phyloP scores from a whole-genome alignment of 2,888 invertebrate species.

The Sthenelais limicola region DNA sequence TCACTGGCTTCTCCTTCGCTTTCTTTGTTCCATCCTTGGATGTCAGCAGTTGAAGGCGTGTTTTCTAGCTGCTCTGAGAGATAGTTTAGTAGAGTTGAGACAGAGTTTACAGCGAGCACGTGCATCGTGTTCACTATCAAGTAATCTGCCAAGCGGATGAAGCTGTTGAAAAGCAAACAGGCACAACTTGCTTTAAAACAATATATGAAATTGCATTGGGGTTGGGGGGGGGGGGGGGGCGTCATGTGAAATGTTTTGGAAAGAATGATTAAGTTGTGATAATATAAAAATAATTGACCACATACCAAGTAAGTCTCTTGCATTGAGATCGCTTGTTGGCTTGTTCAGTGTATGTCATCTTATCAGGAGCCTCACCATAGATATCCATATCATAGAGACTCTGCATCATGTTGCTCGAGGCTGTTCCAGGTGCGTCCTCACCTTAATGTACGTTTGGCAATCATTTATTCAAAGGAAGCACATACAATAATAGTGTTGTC shows the following conservation, averaged over 20 bases:
- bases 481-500: too few relatives aligned
- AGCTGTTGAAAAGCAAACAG: conserved; percentile 59
- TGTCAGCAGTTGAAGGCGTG: conserved; percentile 70
- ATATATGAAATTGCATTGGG: not conserved
- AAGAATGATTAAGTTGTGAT: conserved; percentile 7
- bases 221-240: too few relatives aligned
- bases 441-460: too few relatives aligned
- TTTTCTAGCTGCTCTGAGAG: conserved; percentile 70
- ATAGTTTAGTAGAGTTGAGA: conserved; percentile 71
- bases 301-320: conserved; percentile 83
- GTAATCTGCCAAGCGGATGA: conserved; percentile 73
- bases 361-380: conserved; percentile 74
- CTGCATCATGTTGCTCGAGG: conserved; percentile 69
- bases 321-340: conserved; percentile 88
- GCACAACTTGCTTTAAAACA: too few relatives aligned
- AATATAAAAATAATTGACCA: not conserved
- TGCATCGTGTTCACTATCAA: conserved; percentile 73
- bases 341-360: conserved; percentile 90
- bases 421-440: conserved; percentile 66
- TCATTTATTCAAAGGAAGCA: not conserved
- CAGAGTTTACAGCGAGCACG: conserved; percentile 72
- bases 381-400: conserved; percentile 72
- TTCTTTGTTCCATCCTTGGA: conserved; percentile 58
- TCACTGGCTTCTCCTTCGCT: conserved; percentile 52
- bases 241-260: not conserved